Conservation (phyloP, 2,888 invertebrate species). For the Scaptodrosophila latifasciaeformis region DNA sequence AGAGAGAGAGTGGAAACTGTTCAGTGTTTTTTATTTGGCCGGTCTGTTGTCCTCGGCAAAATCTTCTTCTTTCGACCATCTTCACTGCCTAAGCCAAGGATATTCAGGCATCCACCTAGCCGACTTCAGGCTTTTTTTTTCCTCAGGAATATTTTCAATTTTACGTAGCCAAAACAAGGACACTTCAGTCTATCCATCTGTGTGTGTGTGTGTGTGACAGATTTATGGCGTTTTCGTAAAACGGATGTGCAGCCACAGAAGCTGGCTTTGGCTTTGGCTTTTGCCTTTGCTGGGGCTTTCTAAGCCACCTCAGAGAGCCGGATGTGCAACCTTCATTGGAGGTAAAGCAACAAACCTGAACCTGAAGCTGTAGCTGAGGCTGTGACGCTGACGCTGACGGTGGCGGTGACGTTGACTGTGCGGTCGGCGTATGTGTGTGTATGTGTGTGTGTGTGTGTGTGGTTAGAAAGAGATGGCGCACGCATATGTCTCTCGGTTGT, state of each 20-base stretch:
- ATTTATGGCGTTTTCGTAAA: constrained; percentile 21
- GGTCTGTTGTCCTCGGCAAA: constrained; percentile 17
- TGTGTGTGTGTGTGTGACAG: constrained; percentile 7
- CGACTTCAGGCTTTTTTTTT: neutral
- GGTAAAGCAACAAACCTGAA: constrained; percentile 43
- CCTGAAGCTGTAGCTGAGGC: constrained; percentile 36
- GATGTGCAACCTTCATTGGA: constrained; percentile 31
- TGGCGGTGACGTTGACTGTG: constrained; percentile 5
- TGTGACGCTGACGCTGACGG: too few species aligned
- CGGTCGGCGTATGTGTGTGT: constrained; percentile 2
- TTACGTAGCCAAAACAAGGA: constrained; percentile 41
- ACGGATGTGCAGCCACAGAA: constrained; percentile 11
- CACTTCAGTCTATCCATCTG: constrained; percentile 28
- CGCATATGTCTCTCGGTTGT: constrained; percentile 15
- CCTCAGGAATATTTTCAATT: neutral
- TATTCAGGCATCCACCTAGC: neutral
- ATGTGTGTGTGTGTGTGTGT: neutral
- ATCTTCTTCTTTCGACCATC: constrained; percentile 35
- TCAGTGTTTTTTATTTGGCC: constrained; percentile 18
- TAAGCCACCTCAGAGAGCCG: constrained; percentile 25
- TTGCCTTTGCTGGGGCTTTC: constrained; percentile 1
- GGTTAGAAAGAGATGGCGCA: neutral
- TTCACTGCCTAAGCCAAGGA: constrained; percentile 29
- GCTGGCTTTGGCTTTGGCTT: too few species aligned
- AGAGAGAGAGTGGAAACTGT: too few species aligned